Conservation (phyloP, 1,140 invertebrate genomes). For the Drosophila arizonae region DNA sequence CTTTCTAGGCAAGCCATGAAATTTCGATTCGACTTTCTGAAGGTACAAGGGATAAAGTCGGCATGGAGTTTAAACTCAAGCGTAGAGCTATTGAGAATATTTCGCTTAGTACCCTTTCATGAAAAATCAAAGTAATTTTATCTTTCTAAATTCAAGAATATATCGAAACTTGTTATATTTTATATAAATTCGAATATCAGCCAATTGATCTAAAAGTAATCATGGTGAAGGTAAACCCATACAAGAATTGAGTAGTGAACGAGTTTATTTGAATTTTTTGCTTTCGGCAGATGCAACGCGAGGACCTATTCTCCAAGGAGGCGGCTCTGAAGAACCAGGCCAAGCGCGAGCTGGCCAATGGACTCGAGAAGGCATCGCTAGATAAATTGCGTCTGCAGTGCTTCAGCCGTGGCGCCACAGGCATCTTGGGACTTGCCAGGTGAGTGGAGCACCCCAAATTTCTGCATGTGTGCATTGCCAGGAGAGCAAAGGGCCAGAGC, state of each 20-base stretch:
- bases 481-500: neutral
- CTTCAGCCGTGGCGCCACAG: constrained; percentile 91
- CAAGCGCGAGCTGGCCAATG: constrained; percentile 84
- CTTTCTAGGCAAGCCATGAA: neutral
- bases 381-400: constrained; percentile 93
- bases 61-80: neutral
- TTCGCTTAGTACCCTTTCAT: neutral
- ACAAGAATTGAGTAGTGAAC: too few species aligned
- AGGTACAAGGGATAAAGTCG: neutral
- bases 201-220: too few species aligned
- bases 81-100: too few species aligned
- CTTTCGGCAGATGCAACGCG: constrained; percentile 85
- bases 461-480: constrained; percentile 22
- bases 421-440: constrained; percentile 93
- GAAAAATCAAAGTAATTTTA: neutral
- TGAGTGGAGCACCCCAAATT: constrained; percentile 77
- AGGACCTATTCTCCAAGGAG: constrained; percentile 89
- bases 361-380: constrained; percentile 88
- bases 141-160: neutral
- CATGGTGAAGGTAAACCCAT: neutral
- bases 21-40: neutral
- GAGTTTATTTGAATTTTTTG: too few species aligned
- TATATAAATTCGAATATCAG: too few species aligned
- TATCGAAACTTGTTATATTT: neutral
- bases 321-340: constrained; percentile 91